Percentiles rank a stretch among this genome's conserved stretches.
phyloP scores from a whole-genome alignment of 2,888 invertebrate species.

The Macaria liturata region DNA sequence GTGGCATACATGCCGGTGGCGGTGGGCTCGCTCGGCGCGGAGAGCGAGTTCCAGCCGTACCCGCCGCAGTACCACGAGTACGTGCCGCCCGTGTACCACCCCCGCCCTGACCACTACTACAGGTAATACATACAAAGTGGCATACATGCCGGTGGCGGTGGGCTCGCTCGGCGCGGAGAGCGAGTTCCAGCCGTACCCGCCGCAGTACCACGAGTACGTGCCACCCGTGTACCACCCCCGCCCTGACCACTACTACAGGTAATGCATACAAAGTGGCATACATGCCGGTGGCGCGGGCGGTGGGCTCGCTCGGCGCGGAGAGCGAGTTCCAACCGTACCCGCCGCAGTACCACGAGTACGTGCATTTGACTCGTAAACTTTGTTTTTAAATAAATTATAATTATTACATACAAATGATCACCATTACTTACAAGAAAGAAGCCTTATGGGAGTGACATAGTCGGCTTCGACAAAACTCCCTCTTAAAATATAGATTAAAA shows the following conservation, averaged over 20 bases:
- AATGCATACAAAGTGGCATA: constrained; percentile 67
- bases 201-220: constrained; percentile 82
- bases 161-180: constrained; percentile 86
- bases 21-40: constrained; percentile 86
- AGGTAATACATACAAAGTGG: constrained; percentile 81
- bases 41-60: constrained; percentile 83
- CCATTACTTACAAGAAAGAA: too few relatives aligned
- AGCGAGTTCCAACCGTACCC: constrained; percentile 82
- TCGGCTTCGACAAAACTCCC: too few relatives aligned
- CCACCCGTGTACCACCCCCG: constrained; percentile 73
- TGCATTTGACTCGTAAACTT: too few relatives aligned
- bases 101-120: constrained; percentile 72
- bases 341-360: constrained; percentile 81
- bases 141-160: constrained; percentile 86
- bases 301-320: constrained; percentile 86
- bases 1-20: constrained; percentile 86
- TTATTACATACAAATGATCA: too few relatives aligned
- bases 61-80: constrained; percentile 80
- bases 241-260: constrained; percentile 77
- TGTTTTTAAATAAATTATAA: too few relatives aligned
- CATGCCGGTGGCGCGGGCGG: constrained; percentile 85
- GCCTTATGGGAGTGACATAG: too few relatives aligned
- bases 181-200: constrained; percentile 79
- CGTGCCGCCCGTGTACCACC: constrained; percentile 77
- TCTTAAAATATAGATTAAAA: too few relatives aligned